Evolutionary conservation across 1,140 invertebrate genomes (phyloP).

Genomic region (Sitobion miscanthi): DNA sequence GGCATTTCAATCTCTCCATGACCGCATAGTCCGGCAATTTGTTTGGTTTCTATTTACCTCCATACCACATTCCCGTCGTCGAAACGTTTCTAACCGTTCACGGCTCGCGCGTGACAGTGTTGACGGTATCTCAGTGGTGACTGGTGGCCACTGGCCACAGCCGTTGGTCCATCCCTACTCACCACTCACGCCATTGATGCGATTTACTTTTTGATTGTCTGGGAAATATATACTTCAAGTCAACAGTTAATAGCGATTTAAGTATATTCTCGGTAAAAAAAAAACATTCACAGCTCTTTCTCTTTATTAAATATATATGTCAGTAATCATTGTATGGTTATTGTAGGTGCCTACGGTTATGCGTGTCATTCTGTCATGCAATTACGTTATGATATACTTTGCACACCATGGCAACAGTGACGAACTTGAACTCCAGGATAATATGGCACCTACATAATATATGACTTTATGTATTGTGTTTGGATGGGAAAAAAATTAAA

Average conservation of each 20-base stretch:
- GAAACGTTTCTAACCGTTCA: not conserved
- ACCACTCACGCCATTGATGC: not conserved
- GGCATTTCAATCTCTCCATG: slow-evolving; percentile 25
- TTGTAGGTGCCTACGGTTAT: not conserved
- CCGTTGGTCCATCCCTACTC: not conserved
- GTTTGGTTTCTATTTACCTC: slow-evolving; percentile 27
- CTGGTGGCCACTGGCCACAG: not conserved
- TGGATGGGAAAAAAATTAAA: not conserved
- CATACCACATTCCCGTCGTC: not conserved
- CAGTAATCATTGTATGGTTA: not conserved
- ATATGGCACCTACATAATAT: not conserved
- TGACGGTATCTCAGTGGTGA: not conserved
- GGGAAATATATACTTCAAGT: not conserved
- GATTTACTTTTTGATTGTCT: not conserved
- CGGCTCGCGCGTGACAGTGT: not conserved
- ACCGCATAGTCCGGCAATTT: slow-evolving; percentile 29
- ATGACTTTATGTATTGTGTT: not conserved
- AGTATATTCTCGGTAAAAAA: not conserved
- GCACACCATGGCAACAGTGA: not conserved
- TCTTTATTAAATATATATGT: not conserved
- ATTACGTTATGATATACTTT: not conserved
- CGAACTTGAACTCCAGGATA: not conserved
- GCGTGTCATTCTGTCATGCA: not conserved
- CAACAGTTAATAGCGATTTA: not conserved
- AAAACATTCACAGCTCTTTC: not conserved